Base-by-base conservation (phyloP, 2,888 invertebrate genomes). In the Fissipunctia ypsillon region DNA sequence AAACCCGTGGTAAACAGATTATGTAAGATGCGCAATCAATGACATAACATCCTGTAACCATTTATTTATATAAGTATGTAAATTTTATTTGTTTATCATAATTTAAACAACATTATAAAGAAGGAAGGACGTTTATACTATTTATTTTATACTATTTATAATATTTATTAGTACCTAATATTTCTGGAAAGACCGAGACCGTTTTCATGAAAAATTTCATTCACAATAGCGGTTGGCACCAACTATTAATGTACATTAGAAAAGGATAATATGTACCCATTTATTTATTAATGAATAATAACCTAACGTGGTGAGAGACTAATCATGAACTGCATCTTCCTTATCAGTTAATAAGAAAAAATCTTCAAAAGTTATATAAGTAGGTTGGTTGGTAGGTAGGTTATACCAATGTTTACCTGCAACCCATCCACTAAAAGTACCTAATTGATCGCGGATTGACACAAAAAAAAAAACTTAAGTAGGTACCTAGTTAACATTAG, bases 1-100 rank as follows among this genome's bases (percentile, higher is more conserved):
- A 67, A 64, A 68, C 54, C 41, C 6, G 67, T 19, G 35, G 61
- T 80, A 79, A 83, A 80, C 75, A 83, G 12, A 75, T 83, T 81
- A 70, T 68, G 45, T 75, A 83, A 78, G 48, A 54, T 64, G 60
- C 31, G 61, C n/a, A n/a, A 57, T 59, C n/a, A n/a, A 57, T 59
- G 31, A 67, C 57, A 50, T 54, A 59, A 50, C 10, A 54, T 28
- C 38, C 52, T 63, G 45, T 69, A 66, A 50, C 52, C n/a, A n/a
- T 63, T n/a, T 38, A 57, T 54, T 2, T 50, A 57, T 35, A 45
- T 38, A 38, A 38, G 7, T 76, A 76, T 43, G 65, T 35, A 63
- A 54, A 68, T 80, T 50, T 38, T 12, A 50, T 81, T 54, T 48
- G 52, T 64, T 67, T 57, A 64, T 67, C 48, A 73, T 72, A 71